Base-by-base conservation (phyloP, 2,888 invertebrate species). In the Lepidochitona cinerea region DNA sequence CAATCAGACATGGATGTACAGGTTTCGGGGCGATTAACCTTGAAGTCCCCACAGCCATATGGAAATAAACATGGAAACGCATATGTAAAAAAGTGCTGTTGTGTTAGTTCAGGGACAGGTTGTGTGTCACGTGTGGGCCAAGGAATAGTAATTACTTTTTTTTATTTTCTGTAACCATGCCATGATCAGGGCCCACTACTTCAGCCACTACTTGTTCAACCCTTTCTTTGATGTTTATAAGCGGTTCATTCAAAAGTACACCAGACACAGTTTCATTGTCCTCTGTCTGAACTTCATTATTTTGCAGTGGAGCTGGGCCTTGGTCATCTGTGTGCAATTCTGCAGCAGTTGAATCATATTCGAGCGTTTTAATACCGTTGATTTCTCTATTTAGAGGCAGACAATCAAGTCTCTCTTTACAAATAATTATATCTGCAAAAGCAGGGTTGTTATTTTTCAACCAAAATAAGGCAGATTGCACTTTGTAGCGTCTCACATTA, bases 61-160 rank as follows among this genome's bases (percentile, higher is more conserved):
- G 75, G 75, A 71, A 77, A 75, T 6, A 77, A 35, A 64, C 72
- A 72, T n/a, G 75, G 74, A 37, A 75, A 75, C 1, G 72, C 75
- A 6, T 75, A 26, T 23, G 75, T 70, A 23, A 77, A 77, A 26
- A 59, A 59, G 18, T 41, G 41, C 41, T 41, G 41, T 41, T 41
- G 41, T 41, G 41, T 41, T 41, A 41, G 41, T 26, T 29, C 29
- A 26, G 66, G 33, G 36, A 66, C 36, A 59, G 29, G 23, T 70
- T 75, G 41, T 41, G 41, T 41, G 73, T 70, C 35, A 72, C 69
- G 12, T 72, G 75, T 41, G 75, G 73, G 75, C 72, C 37, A 59
- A 74, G 77, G 72, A 64, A 77, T 75, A 29, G 67, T 49, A 35
- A 77, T 26, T 14, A 35, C 26, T 37, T 41, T 0, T 49, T 41